Evolutionary conservation across 1,140 invertebrate genomes (phyloP).

Genomic region (Phocides pigmalion): DNA sequence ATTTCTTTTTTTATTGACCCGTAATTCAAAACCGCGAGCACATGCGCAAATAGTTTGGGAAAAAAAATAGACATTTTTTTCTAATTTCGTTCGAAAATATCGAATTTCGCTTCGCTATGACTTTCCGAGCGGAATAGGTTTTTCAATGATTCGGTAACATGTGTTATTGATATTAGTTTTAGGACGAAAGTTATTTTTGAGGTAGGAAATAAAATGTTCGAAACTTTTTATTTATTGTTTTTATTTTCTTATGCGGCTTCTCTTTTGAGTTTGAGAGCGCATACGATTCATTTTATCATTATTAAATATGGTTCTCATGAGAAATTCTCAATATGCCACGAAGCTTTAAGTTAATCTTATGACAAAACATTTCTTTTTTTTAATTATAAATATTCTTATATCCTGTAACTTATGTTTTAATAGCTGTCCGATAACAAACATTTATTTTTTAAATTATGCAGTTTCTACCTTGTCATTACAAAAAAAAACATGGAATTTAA

Average conservation of each 20-base stretch:
- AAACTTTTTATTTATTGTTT: too few relatives aligned
- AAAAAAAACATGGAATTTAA: background rate
- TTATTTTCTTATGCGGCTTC: too few relatives aligned
- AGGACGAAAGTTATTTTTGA: constrained; percentile 20
- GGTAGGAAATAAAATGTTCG: background rate
- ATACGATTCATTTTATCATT: too few relatives aligned
- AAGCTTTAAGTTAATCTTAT: too few relatives aligned
- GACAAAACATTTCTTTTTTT: too few relatives aligned
- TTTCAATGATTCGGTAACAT: constrained; percentile 62
- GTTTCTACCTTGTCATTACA: background rate
- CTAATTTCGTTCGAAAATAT: constrained; percentile 77
- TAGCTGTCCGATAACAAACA: too few relatives aligned
- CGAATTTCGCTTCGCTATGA: constrained; percentile 61
- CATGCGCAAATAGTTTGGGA: constrained; percentile 64
- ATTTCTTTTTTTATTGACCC: constrained; percentile 53
- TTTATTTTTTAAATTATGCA: too few relatives aligned
- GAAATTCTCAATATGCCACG: too few relatives aligned
- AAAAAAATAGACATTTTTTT: constrained; percentile 76
- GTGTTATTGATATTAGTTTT: constrained; percentile 64
- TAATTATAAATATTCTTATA: too few relatives aligned
- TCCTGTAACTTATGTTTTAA: too few relatives aligned
- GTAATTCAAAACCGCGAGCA: constrained; percentile 74
- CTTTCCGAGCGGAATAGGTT: constrained; percentile 45
- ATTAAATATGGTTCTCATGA: too few relatives aligned
- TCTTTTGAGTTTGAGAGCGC: too few relatives aligned